Base-by-base conservation (phyloP, 2,797 vertebrate species). In the Margarornis squamiger region DNA sequence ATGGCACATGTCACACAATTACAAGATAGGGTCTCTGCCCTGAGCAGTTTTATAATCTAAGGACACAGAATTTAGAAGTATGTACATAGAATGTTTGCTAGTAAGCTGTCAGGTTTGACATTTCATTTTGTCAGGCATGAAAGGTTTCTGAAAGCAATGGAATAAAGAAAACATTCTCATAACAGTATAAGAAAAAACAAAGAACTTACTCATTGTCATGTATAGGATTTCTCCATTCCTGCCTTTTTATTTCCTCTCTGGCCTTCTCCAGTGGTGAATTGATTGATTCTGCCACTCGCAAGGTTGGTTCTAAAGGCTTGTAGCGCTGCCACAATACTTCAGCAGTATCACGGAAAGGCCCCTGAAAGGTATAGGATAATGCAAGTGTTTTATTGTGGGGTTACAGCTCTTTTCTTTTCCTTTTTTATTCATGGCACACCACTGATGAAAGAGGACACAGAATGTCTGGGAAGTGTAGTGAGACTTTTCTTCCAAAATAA, bases 281-380 rank as follows among this genome's bases (percentile, higher is more conserved):
- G 86, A 98, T 97, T 49, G 99, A 98, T 88, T 98, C 98, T 87
- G 98, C 98, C 75, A 98, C 96, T 81, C 96, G 86, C 94, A 98
- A 80, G 9, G 98, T 98, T 72, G 98, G 98, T 79, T 99, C 98
- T 96, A 98, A 94, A 89, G 98, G 98, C 86, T 97, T 98, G 90
- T 98, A 97, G 27, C 98, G 98, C 92, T 99, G 99, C 90, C 85
- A 74, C 93, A 98, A 85, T 54, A 99, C 98, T 80, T 99, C 98
- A 32, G 92, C 92, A 1, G 98, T 88, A 92, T 98, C 71, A 1
- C 98, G 98, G 94, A 98, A 98, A 54, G 98, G 98, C 52, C 98
- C 98, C 99, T 99, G 97, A 88, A 76, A 96, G 91, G 82, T 43
- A 96, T 8, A 95, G 84, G 61, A 85, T 58, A 95, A 96, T 23